Evolutionary conservation across 2,797 vertebrate genomes (phyloP).

Genomic region (Ptychobarbus kaznakovi): DNA sequence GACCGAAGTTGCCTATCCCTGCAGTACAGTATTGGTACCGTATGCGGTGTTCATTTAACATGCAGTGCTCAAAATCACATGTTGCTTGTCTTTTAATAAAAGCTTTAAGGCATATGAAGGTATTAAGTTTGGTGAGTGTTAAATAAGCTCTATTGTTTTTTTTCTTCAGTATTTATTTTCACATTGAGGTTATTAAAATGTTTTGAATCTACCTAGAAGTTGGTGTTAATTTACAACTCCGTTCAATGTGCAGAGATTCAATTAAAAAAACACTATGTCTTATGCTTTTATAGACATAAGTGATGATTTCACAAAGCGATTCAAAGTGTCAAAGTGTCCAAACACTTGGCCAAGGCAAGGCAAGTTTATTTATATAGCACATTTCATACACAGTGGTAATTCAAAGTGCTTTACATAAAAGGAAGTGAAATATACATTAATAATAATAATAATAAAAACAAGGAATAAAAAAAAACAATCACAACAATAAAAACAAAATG

Average conservation of each 20-base stretch:
- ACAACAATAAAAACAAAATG: too few species aligned
- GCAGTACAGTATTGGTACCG: background rate
- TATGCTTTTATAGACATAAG: background rate
- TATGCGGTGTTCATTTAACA: background rate
- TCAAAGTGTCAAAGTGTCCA: conserved; percentile 11
- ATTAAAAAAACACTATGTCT: background rate
- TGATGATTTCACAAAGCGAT: conserved; percentile 22
- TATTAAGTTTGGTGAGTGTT: background rate
- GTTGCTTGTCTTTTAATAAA: background rate
- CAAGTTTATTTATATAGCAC: too few species aligned
- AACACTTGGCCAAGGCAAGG: background rate
- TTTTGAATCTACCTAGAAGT: background rate
- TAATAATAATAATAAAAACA: too few species aligned
- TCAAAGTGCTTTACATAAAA: too few species aligned
- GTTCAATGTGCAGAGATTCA: background rate
- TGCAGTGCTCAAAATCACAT: background rate
- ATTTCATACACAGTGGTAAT: too few species aligned
- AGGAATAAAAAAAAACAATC: too few species aligned
- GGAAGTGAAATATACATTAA: too few species aligned
- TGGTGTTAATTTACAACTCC: background rate
- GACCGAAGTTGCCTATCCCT: too few species aligned
- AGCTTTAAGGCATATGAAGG: background rate
- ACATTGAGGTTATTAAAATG: background rate
- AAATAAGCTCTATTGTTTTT: background rate
- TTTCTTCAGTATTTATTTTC: background rate